Conservation (phyloP, 2,888 invertebrate genomes). For the Parochlus steinenii region DNA sequence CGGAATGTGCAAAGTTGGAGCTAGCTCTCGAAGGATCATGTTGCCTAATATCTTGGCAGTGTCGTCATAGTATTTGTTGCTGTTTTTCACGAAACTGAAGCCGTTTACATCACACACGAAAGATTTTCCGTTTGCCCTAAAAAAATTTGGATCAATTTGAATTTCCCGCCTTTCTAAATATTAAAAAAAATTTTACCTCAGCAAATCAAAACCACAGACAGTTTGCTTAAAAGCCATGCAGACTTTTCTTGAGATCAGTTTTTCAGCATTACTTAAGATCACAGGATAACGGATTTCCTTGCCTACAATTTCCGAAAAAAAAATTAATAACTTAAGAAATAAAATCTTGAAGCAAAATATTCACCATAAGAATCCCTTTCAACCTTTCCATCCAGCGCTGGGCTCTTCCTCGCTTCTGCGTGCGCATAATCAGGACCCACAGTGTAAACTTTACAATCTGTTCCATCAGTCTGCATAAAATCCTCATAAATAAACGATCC, state of each 20-base stretch:
- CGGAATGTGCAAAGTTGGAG: slow-evolving; percentile 90
- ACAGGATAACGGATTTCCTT: slow-evolving; percentile 98
- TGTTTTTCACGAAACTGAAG: slow-evolving; percentile 99
- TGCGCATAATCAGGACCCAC: slow-evolving; percentile 95
- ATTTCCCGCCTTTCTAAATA: background rate
- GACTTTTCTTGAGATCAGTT: slow-evolving; percentile 93
- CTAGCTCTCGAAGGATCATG: slow-evolving; percentile 88
- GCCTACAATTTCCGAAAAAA: too few relatives aligned
- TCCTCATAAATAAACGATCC: slow-evolving; percentile 99
- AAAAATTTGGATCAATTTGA: slow-evolving; percentile 14
- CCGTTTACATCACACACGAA: slow-evolving; percentile 99
- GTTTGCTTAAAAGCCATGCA: slow-evolving; percentile 95
- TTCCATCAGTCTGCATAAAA: slow-evolving; percentile 99
- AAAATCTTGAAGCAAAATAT: too few relatives aligned
- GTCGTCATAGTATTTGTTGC: slow-evolving; percentile 99
- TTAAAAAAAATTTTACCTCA: slow-evolving; percentile 39
- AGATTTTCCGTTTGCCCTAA: slow-evolving; percentile 92
- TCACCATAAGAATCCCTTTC: too few relatives aligned
- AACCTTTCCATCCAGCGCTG: slow-evolving; percentile 95
- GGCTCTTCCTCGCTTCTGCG: slow-evolving; percentile 97
- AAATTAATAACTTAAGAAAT: too few relatives aligned
- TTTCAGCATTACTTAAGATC: slow-evolving; percentile 91
- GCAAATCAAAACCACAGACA: slow-evolving; percentile 96
- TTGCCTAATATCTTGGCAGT: slow-evolving; percentile 97
- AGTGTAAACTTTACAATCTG: slow-evolving; percentile 73